Evolutionary conservation across 2,113 vertebrate species (phyloP).

Genomic region (Hemicordylus capensis): DNA sequence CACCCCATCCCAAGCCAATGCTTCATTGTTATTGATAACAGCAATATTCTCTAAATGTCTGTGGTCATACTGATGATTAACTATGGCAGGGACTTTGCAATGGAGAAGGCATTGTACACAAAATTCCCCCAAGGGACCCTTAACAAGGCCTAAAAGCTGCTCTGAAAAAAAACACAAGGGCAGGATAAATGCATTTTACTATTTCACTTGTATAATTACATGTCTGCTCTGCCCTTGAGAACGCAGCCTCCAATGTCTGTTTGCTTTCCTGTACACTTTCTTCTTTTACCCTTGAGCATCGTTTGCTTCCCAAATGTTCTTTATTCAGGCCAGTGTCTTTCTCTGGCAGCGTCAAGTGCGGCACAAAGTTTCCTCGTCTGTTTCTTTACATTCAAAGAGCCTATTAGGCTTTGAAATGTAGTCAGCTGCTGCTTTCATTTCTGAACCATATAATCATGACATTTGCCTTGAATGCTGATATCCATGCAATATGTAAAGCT

Average conservation of each 20-base stretch:
- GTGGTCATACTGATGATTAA: background rate
- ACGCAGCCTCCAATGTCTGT: background rate
- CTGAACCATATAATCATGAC: background rate
- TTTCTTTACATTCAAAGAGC: conserved; percentile 10
- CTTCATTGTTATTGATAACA: background rate
- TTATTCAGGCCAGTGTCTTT: conserved; percentile 2
- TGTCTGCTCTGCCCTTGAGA: conserved; percentile 11
- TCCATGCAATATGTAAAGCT: background rate
- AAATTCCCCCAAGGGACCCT: background rate
- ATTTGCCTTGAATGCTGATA: conserved; percentile 7
- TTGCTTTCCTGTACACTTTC: conserved; percentile 10
- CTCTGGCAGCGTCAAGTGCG: background rate
- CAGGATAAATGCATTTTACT: background rate
- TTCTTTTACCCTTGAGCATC: conserved; percentile 19
- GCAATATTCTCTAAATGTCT: background rate
- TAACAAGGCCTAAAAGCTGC: background rate
- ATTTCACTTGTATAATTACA: background rate
- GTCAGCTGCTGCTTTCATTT: background rate
- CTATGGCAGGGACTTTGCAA: background rate
- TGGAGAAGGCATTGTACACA: background rate
- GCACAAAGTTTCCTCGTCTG: background rate
- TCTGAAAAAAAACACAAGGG: background rate
- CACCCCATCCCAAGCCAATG: background rate
- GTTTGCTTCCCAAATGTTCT: conserved; percentile 14
- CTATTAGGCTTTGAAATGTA: conserved; percentile 1